Evolutionary conservation across 1,140 invertebrate genomes (phyloP).

Genomic region (Oppia nitens): DNA sequence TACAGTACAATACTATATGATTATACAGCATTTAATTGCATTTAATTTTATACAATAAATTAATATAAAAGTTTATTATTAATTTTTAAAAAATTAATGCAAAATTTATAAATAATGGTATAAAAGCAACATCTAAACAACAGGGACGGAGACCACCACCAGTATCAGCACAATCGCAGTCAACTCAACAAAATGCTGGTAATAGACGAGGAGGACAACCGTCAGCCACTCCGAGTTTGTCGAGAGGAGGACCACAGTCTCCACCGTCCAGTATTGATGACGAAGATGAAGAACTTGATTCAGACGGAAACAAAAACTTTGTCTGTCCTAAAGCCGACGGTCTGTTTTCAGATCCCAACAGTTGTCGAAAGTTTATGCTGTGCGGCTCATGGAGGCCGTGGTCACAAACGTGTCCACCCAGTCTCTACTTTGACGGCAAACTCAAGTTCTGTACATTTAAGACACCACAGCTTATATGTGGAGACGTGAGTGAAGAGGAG

Average conservation of each 20-base stretch:
- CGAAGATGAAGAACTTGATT: slow-evolving; percentile 10
- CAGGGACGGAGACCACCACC: not conserved
- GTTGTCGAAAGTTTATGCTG: slow-evolving; percentile 16
- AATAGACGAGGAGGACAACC: not conserved
- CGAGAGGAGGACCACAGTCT: slow-evolving; percentile 1
- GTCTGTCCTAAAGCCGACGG: slow-evolving; percentile 52
- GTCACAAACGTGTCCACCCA: slow-evolving; percentile 48
- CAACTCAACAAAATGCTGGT: not conserved
- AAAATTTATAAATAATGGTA: not conserved
- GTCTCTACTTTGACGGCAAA: slow-evolving; percentile 72
- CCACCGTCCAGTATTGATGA: not conserved
- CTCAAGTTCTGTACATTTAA: slow-evolving; percentile 80
- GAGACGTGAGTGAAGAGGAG: slow-evolving; percentile 41
- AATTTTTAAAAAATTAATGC: not conserved
- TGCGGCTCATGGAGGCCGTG: slow-evolving; percentile 15
- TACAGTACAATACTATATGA: too few relatives aligned
- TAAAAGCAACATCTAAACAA: not conserved
- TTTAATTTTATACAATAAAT: too few relatives aligned
- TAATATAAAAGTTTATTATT: too few relatives aligned
- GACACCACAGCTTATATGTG: slow-evolving; percentile 63
- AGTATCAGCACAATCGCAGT: not conserved
- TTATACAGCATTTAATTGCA: too few relatives aligned
- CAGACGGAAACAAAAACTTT: slow-evolving; percentile 28
- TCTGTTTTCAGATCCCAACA: slow-evolving; percentile 73
- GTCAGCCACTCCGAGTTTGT: not conserved